Evolutionary conservation across 1,140 invertebrate genomes (phyloP).

Genomic region (Trichonephila clavata): DNA sequence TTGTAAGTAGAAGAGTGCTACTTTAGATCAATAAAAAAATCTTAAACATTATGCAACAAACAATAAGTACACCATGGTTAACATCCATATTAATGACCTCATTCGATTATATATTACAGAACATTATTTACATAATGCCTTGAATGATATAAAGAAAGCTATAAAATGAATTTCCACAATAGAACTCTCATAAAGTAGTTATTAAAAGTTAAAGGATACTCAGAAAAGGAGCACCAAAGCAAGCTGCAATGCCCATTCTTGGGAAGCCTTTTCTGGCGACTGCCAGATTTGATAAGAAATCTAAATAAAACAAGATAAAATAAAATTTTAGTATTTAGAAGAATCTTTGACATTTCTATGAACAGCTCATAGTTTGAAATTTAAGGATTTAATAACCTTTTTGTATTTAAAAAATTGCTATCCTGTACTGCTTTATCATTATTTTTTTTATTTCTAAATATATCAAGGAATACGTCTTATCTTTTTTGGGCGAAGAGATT

Average conservation of each 20-base stretch:
- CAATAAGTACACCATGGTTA: no score
- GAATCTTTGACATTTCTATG: neutral
- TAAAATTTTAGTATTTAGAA: neutral
- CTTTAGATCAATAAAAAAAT: no score
- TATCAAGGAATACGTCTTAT: no score
- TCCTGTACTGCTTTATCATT: no score
- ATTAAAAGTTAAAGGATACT: slow-evolving; percentile 80
- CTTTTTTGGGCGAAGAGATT: no score
- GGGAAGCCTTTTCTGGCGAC: slow-evolving; percentile 86
- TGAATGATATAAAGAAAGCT: neutral
- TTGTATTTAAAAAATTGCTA: no score
- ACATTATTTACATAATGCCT: neutral
- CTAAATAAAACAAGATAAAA: slow-evolving; percentile 79
- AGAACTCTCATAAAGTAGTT: neutral
- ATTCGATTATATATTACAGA: neutral
- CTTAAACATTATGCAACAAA: no score
- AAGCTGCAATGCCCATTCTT: slow-evolving; percentile 86
- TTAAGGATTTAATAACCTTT: neutral
- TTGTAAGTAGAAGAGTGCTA: no score
- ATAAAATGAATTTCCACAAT: neutral
- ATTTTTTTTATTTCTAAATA: no score
- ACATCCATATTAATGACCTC: no score
- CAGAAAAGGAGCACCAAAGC: slow-evolving; percentile 87
- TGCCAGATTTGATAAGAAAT: slow-evolving; percentile 86
- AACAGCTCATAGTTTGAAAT: neutral